Evolutionary conservation across 2,113 vertebrate genomes (phyloP).

Genomic region (Callaeas wilsoni): DNA sequence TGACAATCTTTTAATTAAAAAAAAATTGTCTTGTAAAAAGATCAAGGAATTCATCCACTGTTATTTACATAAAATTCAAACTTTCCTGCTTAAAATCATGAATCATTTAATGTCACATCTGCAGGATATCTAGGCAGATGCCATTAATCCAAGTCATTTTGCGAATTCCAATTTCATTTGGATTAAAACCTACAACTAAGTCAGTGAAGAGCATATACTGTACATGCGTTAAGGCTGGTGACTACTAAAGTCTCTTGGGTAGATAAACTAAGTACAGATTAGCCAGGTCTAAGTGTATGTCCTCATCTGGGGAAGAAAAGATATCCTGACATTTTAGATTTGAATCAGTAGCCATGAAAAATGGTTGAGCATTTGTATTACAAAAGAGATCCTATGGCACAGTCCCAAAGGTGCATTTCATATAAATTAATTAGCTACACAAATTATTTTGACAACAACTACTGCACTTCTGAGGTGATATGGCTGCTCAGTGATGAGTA

Average conservation of each 20-base stretch:
- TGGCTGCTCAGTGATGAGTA: slow-evolving; percentile 48
- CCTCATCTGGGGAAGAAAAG: slow-evolving; percentile 45
- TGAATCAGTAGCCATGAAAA: slow-evolving; percentile 66
- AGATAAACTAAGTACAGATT: slow-evolving; percentile 63
- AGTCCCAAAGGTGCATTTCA: slow-evolving; percentile 70
- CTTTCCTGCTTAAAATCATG: slow-evolving; percentile 59
- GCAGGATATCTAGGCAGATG: slow-evolving; percentile 62
- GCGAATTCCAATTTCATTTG: slow-evolving; percentile 69
- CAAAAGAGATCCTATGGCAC: slow-evolving; percentile 70
- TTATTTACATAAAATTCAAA: slow-evolving; percentile 59
- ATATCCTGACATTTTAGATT: slow-evolving; percentile 59
- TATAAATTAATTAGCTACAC: slow-evolving; percentile 69
- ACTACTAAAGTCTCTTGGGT: slow-evolving; percentile 65
- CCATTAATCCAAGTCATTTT: slow-evolving; percentile 64
- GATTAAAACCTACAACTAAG: slow-evolving; percentile 72
- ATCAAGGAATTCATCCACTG: slow-evolving; percentile 30
- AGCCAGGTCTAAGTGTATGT: slow-evolving; percentile 57
- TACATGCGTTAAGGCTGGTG: slow-evolving; percentile 71
- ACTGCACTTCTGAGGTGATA: slow-evolving; percentile 62
- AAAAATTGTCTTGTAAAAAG: slow-evolving; percentile 53
- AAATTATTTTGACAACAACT: slow-evolving; percentile 66
- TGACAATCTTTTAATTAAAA: background rate
- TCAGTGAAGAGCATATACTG: slow-evolving; percentile 63
- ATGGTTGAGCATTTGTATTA: slow-evolving; percentile 64
- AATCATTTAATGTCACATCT: slow-evolving; percentile 67